These are phyloP conservation scores for Apis cerana DNA, from an alignment of 1,140 invertebrate genomes.

Conservation along the genomic window DNA sequence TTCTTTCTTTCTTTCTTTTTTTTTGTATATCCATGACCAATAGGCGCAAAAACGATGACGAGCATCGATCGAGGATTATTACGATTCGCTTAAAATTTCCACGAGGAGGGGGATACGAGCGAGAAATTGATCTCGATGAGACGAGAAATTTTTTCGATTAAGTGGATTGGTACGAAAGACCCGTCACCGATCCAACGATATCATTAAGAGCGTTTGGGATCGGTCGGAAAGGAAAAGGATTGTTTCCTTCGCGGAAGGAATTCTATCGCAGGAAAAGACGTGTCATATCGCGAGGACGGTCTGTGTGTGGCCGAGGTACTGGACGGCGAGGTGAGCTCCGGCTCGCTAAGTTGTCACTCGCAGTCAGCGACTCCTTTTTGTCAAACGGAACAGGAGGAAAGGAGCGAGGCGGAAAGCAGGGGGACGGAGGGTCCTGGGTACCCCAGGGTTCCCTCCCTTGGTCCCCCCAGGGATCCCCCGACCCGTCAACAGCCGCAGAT, in stretches of 20 bases:
- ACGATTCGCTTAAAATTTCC: too few species aligned
- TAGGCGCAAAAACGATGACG: background rate
- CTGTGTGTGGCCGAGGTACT: conserved; percentile 73
- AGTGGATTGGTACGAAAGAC: background rate
- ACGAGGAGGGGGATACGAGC: too few species aligned
- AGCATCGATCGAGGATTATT: background rate
- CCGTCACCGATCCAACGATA: conserved; percentile 26
- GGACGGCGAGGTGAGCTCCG: conserved; percentile 73
- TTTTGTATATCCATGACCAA: conserved; percentile 51
- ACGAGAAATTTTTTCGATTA: background rate
- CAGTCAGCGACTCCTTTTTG: conserved; percentile 74
- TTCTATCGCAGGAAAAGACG: conserved; percentile 61
- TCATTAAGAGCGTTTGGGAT: conserved; percentile 40
- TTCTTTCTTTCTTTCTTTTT: conserved; percentile 32
- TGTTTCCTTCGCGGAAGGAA: conserved; percentile 61
- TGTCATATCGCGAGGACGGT: conserved; percentile 65
- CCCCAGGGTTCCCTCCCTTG: conserved; percentile 51
- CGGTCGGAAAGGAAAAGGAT: conserved; percentile 28
- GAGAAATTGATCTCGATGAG: background rate
- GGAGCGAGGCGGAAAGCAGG: conserved; percentile 43
- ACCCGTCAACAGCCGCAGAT: conserved; percentile 72
- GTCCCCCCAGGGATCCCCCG: conserved; percentile 58
- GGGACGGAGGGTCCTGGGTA: conserved; percentile 46
- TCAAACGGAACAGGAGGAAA: conserved; percentile 37
- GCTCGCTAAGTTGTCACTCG: conserved; percentile 79